Base-by-base conservation (phyloP, 1,140 invertebrate species). In the Bilobella aurantiaca region DNA sequence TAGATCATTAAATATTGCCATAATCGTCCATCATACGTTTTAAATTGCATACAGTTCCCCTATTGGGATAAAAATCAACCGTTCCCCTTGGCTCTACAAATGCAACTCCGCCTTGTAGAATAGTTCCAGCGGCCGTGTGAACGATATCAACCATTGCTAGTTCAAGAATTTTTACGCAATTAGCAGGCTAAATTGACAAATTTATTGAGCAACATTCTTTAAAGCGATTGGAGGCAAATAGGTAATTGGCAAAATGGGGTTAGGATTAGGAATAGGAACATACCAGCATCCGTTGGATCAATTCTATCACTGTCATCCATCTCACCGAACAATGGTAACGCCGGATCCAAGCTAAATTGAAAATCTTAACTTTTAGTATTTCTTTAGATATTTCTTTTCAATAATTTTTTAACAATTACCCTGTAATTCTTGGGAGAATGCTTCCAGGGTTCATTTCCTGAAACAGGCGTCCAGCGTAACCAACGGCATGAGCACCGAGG, bases 141-240 rank as follows among this genome's bases (percentile, higher is more conserved):
- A 89, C 84, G 0, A 85, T 81, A 75, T 87, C 84, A 0, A 88
- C 85, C 60, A 85, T 84, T 8, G 75, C 61, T 0, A 79, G 85
- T 21, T 60, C 64, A 49, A 42, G 37, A 42, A 42, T 42, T 42
- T n/a, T 42, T 42, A 12, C 37, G n/a, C 8, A 42, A 12, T 12
- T 42, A n/a, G 8, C 37, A 12, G 8, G 8, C 8, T 42, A n/a
- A 42, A 12, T 42, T n/a, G 37, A n/a, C 8, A n/a, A 42, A 42
- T 12, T 12, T 12, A 42, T 12, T 42, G 8, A 42, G 37, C 37
- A 42, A 42, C 37, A 42, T n/a, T n/a, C n/a, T n/a, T n/a, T n/a
- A n/a, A n/a, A n/a, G n/a, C n/a, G n/a, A n/a, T n/a, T n/a, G n/a
- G n/a, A n/a, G n/a, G n/a, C n/a, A n/a, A n/a, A n/a, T n/a, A n/a